phyloP scores from a whole-genome alignment of 2,113 vertebrate species.

The Nerophis ophidion region DNA sequence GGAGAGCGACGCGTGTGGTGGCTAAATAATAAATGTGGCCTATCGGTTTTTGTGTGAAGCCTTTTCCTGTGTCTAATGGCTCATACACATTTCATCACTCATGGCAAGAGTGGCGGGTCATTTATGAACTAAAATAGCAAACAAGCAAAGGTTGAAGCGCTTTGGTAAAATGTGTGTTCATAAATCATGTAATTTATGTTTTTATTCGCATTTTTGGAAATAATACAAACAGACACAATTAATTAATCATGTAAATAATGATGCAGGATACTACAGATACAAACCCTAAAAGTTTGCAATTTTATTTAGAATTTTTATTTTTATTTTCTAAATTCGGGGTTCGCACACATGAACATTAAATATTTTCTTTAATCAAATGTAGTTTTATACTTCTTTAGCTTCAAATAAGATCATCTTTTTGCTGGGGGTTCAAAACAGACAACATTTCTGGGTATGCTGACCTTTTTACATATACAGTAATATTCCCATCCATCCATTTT shows the following conservation, averaged over 20 bases:
- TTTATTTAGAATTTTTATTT: too few species aligned
- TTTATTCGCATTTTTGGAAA: neutral
- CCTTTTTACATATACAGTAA: too few species aligned
- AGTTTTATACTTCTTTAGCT: too few species aligned
- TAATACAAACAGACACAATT: neutral
- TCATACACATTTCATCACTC: slow-evolving; percentile 30
- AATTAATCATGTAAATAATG: neutral
- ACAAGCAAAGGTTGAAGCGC: neutral
- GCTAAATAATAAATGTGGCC: slow-evolving; percentile 78
- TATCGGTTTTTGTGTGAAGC: slow-evolving; percentile 69
- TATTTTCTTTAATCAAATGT: too few species aligned
- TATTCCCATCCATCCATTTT: too few species aligned
- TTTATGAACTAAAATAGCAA: slow-evolving; percentile 11
- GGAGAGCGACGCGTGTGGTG: slow-evolving; percentile 66
- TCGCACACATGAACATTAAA: too few species aligned
- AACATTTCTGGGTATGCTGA: too few species aligned
- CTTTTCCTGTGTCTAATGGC: slow-evolving; percentile 43
- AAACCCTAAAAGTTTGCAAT: too few species aligned
- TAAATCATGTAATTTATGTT: neutral
- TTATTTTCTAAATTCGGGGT: too few species aligned
- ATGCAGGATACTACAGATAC: too few species aligned
- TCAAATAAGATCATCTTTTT: too few species aligned
- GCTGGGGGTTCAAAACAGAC: too few species aligned
- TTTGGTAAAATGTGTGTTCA: neutral
- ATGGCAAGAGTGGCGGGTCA: slow-evolving; percentile 1